Base-by-base conservation (phyloP, 1,140 invertebrate genomes). In the Aphelenchoides besseyi region DNA sequence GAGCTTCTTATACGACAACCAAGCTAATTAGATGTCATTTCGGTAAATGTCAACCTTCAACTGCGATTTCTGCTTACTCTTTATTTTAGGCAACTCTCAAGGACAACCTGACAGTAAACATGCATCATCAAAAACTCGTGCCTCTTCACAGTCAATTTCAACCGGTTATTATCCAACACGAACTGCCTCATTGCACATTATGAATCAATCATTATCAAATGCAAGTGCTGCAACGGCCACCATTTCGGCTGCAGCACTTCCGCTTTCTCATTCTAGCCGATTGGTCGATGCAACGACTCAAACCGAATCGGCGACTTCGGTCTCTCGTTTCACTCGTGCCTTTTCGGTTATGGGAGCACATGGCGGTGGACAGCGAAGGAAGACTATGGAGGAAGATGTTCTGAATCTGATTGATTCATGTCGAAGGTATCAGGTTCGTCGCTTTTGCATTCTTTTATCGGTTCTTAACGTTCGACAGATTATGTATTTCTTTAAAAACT, bases 1-100 rank as follows among this genome's bases (percentile, higher is more conserved):
- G 91, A 52, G 89, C 90, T 2, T 88, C 89, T 66, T 92, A 92
- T 86, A 91, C 90, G 0, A 91, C 90, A 0, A 90, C 89, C 41
- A 91, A 91, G 82, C 89, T 89, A 30, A 90, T 92, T 26, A 86
- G 91, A 52, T 92, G 91, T 82, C 91, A 92, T 85, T 90, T 92
- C 77, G 91, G 90, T 28, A 37, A 59, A 37, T 9, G n/a, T n/a
- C n/a, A n/a, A n/a, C n/a, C n/a, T n/a, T n/a, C n/a, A n/a, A n/a
- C n/a, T n/a, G n/a, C n/a, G n/a, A n/a, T n/a, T n/a, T n/a, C n/a
- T n/a, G n/a, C n/a, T n/a, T n/a, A n/a, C n/a, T n/a, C n/a, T n/a
- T n/a, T n/a, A n/a, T 8, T 26, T 9, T 37, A 9, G 35, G 83
- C 28, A 85, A 83, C 55, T 85, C 81, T 12, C 82, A 84, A 53